These are phyloP conservation scores for Temnothorax nylanderi DNA, from an alignment of 1,140 invertebrate genomes.

Conservation along the genomic window DNA sequence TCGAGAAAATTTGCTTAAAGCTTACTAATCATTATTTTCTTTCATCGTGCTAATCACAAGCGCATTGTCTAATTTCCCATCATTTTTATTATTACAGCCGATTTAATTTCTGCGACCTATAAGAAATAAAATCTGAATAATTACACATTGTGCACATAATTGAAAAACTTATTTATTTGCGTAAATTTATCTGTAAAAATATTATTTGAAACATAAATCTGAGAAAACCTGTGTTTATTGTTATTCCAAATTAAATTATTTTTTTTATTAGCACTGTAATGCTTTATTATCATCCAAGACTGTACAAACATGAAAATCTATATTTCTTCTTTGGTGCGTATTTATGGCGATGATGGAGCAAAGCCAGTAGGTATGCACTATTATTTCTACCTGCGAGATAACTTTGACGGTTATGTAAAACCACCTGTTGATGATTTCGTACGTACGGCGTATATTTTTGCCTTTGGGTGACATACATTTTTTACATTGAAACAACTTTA, in stretches of 20 bases:
- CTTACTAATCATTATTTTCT: neutral
- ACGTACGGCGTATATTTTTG: neutral
- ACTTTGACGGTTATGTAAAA: slow-evolving; percentile 23
- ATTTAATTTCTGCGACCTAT: neutral
- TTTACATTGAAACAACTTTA: neutral
- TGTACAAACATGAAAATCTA: neutral
- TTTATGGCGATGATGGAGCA: neutral
- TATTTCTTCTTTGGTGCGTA: neutral
- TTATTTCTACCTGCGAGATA: neutral
- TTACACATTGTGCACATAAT: neutral
- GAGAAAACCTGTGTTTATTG: too few species aligned
- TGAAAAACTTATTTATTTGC: neutral
- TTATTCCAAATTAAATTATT: neutral
- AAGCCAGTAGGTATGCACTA: neutral
- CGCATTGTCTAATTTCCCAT: neutral
- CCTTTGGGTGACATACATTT: neutral
- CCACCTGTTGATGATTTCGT: slow-evolving; percentile 44
- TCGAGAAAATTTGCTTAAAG: neutral
- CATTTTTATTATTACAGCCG: neutral
- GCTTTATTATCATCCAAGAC: neutral
- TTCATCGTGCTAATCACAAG: neutral
- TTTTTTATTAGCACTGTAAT: neutral
- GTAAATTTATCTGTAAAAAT: neutral
- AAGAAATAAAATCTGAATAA: neutral
- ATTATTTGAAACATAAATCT: neutral